These are phyloP conservation scores for Auanema freiburgensis DNA, from an alignment of 2,888 invertebrate species.

Conservation along the genomic window DNA sequence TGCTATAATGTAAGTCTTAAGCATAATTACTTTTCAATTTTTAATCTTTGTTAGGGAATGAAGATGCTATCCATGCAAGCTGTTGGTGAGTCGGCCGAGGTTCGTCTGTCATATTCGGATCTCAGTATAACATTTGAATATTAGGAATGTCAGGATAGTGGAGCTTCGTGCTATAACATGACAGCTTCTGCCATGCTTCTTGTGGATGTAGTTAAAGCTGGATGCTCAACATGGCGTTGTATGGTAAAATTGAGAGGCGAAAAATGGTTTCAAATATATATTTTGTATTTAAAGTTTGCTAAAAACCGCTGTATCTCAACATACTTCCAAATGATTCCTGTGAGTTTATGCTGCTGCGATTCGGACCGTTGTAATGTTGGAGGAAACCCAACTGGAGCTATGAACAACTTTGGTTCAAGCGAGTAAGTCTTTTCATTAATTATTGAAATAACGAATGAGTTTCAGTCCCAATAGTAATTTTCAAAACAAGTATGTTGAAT, in stretches of 20 bases:
- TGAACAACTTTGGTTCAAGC: no score
- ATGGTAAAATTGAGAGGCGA: constrained; percentile 28
- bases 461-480: no score
- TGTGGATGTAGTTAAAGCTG: constrained; percentile 55
- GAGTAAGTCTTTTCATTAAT: no score
- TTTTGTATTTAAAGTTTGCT: constrained; percentile 47
- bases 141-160: constrained; percentile 2
- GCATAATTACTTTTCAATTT: neutral
- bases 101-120: neutral
- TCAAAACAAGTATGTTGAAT: no score
- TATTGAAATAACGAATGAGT: no score
- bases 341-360: constrained; percentile 56
- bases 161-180: constrained; percentile 48
- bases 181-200: constrained; percentile 39
- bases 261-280: neutral
- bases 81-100: constrained; percentile 40
- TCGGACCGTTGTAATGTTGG: constrained; percentile 55
- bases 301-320: constrained; percentile 53
- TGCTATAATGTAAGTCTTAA: constrained; percentile 32
- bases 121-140: neutral
- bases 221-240: constrained; percentile 56
- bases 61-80: constrained; percentile 43
- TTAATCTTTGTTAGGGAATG: constrained; percentile 29
- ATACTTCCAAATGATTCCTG: constrained; percentile 52
- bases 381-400: constrained; percentile 26